Base-by-base conservation (phyloP, 2,888 invertebrate species). In the Elysia crispata region DNA sequence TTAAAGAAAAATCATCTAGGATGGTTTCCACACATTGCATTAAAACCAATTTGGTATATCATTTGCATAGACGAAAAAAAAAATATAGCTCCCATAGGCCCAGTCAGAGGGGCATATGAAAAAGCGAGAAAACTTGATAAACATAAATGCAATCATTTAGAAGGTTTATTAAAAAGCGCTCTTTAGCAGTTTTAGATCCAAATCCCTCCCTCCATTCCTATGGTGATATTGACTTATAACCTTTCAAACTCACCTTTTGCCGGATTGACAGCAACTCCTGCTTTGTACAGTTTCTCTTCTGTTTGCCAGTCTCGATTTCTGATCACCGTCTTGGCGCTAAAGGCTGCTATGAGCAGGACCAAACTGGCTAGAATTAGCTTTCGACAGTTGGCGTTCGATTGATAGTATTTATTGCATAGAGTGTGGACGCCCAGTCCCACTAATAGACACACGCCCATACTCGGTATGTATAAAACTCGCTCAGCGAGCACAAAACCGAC, bases 401-500 rank as follows among this genome's bases (percentile, higher is more conserved):
- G 1, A 11, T 41, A 41, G 11, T 11, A 41, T 20, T 75, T 25
- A 15, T 18, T 81, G 80, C 87, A 86, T 41, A 91, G 67, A 70
- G 88, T 66, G 73, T 86, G 81, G 49, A 86, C 85, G 62, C 91
- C 91, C 72, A 90, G 86, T 76, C 96, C 97, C 82, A 98, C 94
- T 85, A 98, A 93, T 88, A 98, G 94, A 93, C 98, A 98, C 93
- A 96, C 96, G 77, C 98, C 98, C 90, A 98, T 96, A 93, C 97
- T 98, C 75, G 98, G 98, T 92, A 98, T 95, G 93, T 98, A 99
- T 85, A 99, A 94, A 85, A 98, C 95, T 85, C 98, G 94, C 93
- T 99, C 99, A 81, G 98, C 99, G 79, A 98, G 96, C 86, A 99
- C 98, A 93, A 99, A 99, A 74, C 99, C 99, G 82, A 99, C 98